These are phyloP conservation scores for Saccopteryx leptura DNA, from an alignment of 2,113 vertebrate genomes.

Conservation along the genomic window DNA sequence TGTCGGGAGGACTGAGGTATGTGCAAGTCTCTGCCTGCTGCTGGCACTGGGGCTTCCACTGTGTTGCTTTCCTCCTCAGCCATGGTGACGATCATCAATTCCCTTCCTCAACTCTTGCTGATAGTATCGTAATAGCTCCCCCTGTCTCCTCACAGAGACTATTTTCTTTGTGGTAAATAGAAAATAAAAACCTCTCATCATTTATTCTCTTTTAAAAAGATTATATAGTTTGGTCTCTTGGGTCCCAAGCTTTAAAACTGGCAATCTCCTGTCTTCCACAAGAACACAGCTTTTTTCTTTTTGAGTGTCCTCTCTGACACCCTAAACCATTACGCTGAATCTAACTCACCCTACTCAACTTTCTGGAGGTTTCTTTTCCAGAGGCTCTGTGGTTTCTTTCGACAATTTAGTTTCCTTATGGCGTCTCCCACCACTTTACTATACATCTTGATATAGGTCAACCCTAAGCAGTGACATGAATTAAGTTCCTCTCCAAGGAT, in stretches of 20 bases:
- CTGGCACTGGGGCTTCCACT: background rate
- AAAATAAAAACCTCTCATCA: background rate
- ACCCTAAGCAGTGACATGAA: background rate
- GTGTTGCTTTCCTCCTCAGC: background rate
- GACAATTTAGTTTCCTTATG: background rate
- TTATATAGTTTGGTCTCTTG: background rate
- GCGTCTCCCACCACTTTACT: background rate
- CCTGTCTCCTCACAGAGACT: background rate
- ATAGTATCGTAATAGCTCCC: background rate
- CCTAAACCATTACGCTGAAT: background rate
- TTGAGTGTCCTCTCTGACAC: background rate
- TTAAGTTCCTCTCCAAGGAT: background rate
- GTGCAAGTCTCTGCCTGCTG: background rate
- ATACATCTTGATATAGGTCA: background rate
- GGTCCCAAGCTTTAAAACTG: background rate
- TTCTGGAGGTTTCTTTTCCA: background rate
- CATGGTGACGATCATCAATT: too few species aligned
- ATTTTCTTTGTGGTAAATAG: background rate
- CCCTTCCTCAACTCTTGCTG: background rate
- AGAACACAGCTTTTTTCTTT: background rate
- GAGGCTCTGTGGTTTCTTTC: background rate
- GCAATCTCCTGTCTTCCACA: background rate
- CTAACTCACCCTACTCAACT: background rate
- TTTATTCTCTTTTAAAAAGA: background rate
- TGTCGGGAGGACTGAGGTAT: accelerated